Evolutionary conservation across 2,113 vertebrate species (phyloP).

Genomic region (Oxyura jamaicensis): DNA sequence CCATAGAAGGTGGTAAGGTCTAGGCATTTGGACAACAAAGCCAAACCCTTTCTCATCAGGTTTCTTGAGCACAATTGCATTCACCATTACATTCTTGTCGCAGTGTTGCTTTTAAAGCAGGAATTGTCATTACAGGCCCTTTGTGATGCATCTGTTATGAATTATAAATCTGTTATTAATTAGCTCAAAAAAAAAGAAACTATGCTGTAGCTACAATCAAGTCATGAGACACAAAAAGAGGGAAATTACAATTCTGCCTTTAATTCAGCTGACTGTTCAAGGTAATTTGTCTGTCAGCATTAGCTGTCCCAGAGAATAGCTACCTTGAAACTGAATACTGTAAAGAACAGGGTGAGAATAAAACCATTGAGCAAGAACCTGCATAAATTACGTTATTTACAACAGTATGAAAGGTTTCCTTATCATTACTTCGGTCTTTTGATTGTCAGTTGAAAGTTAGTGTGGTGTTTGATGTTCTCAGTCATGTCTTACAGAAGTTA

Average conservation of each 20-base stretch:
- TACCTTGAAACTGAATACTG: not conserved
- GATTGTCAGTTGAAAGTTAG: not conserved
- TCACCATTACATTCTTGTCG: conserved; percentile 73
- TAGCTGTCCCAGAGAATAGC: not conserved
- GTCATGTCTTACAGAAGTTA: conserved; percentile 73
- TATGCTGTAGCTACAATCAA: not conserved
- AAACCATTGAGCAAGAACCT: not conserved
- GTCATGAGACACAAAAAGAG: not conserved
- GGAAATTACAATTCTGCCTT: not conserved
- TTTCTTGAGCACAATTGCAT: conserved; percentile 78
- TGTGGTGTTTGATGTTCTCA: not conserved
- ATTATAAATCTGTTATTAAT: conserved; percentile 15
- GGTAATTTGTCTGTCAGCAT: not conserved
- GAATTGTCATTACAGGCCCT: not conserved
- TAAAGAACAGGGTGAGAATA: not conserved
- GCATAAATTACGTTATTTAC: not conserved
- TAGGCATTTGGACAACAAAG: conserved; percentile 57
- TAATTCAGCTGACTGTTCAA: not conserved
- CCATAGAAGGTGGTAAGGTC: conserved; percentile 73
- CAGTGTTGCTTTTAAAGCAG: conserved; percentile 69
- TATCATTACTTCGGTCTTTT: not conserved
- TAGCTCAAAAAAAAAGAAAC: not conserved
- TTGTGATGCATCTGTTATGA: not conserved
- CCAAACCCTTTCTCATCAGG: conserved; percentile 75
- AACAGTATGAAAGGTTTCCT: not conserved